Conservation (phyloP, 1,140 invertebrate species). For the Aphaenogaster rudis region DNA sequence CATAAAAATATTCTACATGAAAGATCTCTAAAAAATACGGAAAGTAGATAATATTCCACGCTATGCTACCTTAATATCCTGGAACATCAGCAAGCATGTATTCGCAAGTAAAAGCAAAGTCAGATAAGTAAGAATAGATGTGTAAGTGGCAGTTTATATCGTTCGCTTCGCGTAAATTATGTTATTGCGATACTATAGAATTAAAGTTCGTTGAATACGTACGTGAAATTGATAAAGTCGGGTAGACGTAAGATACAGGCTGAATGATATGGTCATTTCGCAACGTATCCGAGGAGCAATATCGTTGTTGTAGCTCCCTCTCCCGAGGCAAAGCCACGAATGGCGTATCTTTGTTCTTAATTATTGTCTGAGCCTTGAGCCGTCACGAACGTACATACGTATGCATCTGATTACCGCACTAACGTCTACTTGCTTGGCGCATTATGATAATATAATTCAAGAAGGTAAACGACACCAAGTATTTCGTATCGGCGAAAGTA, state of each 20-base stretch:
- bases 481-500: constrained; percentile 17
- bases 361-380: constrained; percentile 47
- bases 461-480: not conserved
- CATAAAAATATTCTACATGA: not conserved
- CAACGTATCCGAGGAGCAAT: not conserved
- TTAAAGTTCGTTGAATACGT: constrained; percentile 13
- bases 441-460: constrained; percentile 47
- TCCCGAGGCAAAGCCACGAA: constrained; percentile 9
- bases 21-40: not conserved
- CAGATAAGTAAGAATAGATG: not conserved
- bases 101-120: not conserved
- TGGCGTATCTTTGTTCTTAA: constrained; percentile 44
- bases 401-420: constrained; percentile 36
- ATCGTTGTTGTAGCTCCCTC: constrained; percentile 3
- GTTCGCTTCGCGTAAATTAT: not conserved
- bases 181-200: constrained; percentile 29
- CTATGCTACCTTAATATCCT: not conserved
- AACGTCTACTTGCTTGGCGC: constrained; percentile 1
- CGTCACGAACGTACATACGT: constrained; percentile 34
- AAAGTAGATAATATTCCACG: not conserved
- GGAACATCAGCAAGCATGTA: not conserved
- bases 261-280: constrained; percentile 22
- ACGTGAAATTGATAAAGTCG: constrained; percentile 47
- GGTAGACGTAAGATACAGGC: constrained; percentile 6
- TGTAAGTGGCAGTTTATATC: not conserved